Evolutionary conservation across 2,113 vertebrate species (phyloP), one percentile per base, ranked within the genome.

Genomic region (Triplophysa siluroides): DNA sequence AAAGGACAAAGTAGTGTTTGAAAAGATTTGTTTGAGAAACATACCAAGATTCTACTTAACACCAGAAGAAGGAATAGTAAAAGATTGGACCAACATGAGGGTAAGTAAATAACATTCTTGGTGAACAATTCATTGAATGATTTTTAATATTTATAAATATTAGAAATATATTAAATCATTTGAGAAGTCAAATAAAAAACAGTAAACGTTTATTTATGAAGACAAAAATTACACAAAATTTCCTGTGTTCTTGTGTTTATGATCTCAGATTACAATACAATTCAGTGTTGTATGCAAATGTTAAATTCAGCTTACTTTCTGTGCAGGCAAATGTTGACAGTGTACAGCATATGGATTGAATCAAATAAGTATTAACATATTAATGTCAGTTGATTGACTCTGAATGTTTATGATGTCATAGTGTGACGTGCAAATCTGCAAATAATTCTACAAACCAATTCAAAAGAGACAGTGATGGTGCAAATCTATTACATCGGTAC

Each of bases 221-320:
- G n/a, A 58, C 19, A 58, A n/a, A 58, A 58, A n/a, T 58, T n/a
- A 10, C 19, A 58, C 54, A 58, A 58, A 58, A 21, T 2, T 45
- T 58, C 6, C 54, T 10, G 54, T 21, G 19, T 58, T 58, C 6
- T 19, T 10, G 54, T 21, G 8, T 58, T 58, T 21, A 58, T 60
- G 54, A 38, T 60, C 70, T 74, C 54, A 61, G 8, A 43, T 61
- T 41, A 18, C 71, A 60, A 24, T 9, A 21, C 54, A n/a, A 58
- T 58, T 18, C n/a, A 58, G 54, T 58, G 8, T 8, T 58, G 54
- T 58, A 72, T 64, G 21, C 56, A 38, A 38, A 84, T 88, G 86
- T 88, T 92, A 88, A 88, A 91, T 88, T 90, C 86, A 82, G 85
- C 80, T 83, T 85, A 85, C 80, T 89, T 87, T 88, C 84, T 88